Evolutionary conservation across 2,797 vertebrate species (phyloP), one percentile per base, ranked within the genome.

Genomic region (Chelonia mydas): DNA sequence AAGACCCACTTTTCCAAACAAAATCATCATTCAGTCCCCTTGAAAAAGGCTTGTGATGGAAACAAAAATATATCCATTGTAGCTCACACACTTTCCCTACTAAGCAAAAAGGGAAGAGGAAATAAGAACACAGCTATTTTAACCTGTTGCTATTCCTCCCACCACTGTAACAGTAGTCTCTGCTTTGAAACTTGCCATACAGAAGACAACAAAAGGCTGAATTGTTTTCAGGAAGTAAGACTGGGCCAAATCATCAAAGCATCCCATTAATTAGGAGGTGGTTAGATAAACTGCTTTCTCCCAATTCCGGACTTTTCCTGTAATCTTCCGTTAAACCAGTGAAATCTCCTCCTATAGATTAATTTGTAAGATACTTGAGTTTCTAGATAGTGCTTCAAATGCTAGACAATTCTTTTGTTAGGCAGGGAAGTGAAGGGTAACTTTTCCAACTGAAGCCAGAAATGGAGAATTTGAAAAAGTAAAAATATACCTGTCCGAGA

Each of bases 211-310:
- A 97, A 97, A 50, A 84, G 83, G 51, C 91, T 88, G 95, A 78
- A 94, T 94, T 98, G 95, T 96, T 96, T 94, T 57, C 91, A 90
- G 90, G 95, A 97, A 96, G 93, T 92, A 97, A 96, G 96, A 97
- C 89, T 93, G 83, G 96, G 83, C 92, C 93, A 94, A 83, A 93
- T 94, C 93, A 97, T 97, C 91, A 97, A 97, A 97, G 93, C 93
- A 84, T 79, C 83, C 83, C 47, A 85, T 96, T 97, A 93, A 95
- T 79, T 68, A 90, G 87, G 95, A 93, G 93, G 92, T 97, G 27
- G 0, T 92, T 51, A 96, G 93, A 97, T 94, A 88, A 83, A 95
- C 10, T 1, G 0, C 83, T 76, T 95, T 94, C 85, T 91, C 88
- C 33, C 77, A 91, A 83, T 84, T 79, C 84, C 1, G 15, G 47